Evolutionary conservation across 1,140 invertebrate genomes (phyloP), one percentile per base, ranked within the genome.

Genomic region (Danaus melanippus): DNA sequence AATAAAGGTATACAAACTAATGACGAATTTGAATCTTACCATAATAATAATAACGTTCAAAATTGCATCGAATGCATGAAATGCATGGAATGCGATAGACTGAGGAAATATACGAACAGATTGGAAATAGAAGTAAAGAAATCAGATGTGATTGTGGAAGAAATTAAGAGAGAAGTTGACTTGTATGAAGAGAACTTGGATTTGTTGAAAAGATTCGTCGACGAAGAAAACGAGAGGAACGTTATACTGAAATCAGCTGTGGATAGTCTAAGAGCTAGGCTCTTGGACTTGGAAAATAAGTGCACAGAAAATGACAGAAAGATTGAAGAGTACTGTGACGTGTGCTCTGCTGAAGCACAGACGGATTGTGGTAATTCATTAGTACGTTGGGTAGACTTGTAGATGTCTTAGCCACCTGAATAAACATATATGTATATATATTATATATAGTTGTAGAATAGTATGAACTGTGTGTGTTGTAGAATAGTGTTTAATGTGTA

Each of bases 171-270:
- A 10, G 67, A 77, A 44, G 51, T 81, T 8, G 58, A 65, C 6
- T 54, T 42, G 9, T 83, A 76, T 58, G 82, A 85, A 42, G 53
- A 71, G 7, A 78, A 79, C 50, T 62, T 85, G 10, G 58, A 71
- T 46, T 9, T 62, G 1, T 54, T 85, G 21, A 62, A 75, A 55
- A 74, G 53, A 6, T 54, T 65, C 43, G 50, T 78, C 6, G 61
- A 71, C 7, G 74, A 84, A 44, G 69, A 66, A 0, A 69, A 75
- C 11, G 60, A 66, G 9, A 66, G 57, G 17, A 81, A 84, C 58
- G 50, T 50, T 9, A 50, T 66, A 9, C 62, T 83, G 15, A 67
- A 74, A 62, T 21, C 66, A 8, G 50, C 69, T 10, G 55, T 74
- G 0, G 62, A 72, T 39, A 60, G 46, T 50, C 62, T 83, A 46